A percentile compares a stretch with the other conserved stretches of the same genome.
phyloP scores from a whole-genome alignment of 1,140 invertebrate genomes.

The Bombus soroeensis region DNA sequence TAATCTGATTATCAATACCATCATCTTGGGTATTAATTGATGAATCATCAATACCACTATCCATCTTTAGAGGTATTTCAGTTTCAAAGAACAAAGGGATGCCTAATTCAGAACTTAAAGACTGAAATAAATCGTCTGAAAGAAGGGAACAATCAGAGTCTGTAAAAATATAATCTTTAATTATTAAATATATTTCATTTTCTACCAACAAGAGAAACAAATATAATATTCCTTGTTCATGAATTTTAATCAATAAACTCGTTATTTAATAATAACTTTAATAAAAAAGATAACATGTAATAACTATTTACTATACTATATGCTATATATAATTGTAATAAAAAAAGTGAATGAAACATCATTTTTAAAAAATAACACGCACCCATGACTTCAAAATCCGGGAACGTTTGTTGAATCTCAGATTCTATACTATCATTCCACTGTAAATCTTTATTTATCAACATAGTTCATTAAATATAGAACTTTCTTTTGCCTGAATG shows the following conservation, averaged over 20 bases:
- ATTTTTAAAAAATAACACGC: slow-evolving; percentile 27
- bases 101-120: slow-evolving; percentile 73
- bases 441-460: slow-evolving; percentile 67
- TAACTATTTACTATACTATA: background rate
- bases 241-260: background rate
- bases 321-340: background rate
- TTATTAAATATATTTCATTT: background rate
- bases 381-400: slow-evolving; percentile 70
- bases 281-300: background rate
- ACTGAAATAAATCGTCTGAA: slow-evolving; percentile 74
- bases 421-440: slow-evolving; percentile 47
- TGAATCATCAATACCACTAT: slow-evolving; percentile 59
- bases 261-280: background rate
- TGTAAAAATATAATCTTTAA: background rate
- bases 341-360: background rate
- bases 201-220: background rate
- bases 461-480: slow-evolving; percentile 41
- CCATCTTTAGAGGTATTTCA: slow-evolving; percentile 55
- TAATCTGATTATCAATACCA: slow-evolving; percentile 67
- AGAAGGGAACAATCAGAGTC: slow-evolving; percentile 10
- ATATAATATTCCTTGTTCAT: background rate
- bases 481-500: background rate
- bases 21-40: slow-evolving; percentile 39
- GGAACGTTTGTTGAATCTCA: slow-evolving; percentile 69
- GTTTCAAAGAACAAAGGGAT: slow-evolving; percentile 69